Evolutionary conservation across 2,113 vertebrate species (phyloP), one percentile per base, ranked within the genome.

Genomic region (Callochromis pleurospilus): DNA sequence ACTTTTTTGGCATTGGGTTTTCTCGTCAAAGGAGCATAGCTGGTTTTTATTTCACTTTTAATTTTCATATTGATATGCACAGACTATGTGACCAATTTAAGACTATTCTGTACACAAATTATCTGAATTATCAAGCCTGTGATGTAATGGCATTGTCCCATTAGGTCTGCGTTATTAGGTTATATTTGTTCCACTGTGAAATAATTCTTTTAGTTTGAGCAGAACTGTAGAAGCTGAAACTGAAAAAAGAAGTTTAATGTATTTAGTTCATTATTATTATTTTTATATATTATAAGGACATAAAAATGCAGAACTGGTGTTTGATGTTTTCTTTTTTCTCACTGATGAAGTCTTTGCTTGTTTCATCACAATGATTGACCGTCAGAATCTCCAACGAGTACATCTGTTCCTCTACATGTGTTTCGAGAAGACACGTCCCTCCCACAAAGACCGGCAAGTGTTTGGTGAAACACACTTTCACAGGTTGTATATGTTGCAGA

Each of bases 361-460:
- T 96, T 65, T 96, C 94, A 26, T 97, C 73, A 55, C 96, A 97
- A 4, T 97, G 96, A 70, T 97, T 88, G 0, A 85, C 84, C 1
- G 95, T 96, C 24, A 98, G 83, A 80, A 98, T 97, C 88, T 97
- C 97, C 8, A 98, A 88, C 0, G 96, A 97, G 54, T 53, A 95
- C 70, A 97, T 90, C 83, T 95, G 94, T 90, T 97, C 96, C 51
- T 97, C 97, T 62, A 95, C 89, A 0, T 91, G 81, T 0, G 77
- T 95, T 55, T 96, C 56, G 24, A 98, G 96, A 0, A 9, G n/a
- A 58, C 97, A 97, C 3, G 90, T 65, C 0, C 94, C 96, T 88
- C 84, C 90, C 0, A 54, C 53, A 54, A 54, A 3, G 51, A 96
- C 92, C 0, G 97, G 95, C 82, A 97, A 90, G 2, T 94, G 91